Percentiles rank a stretch among this genome's conserved stretches.
These are phyloP conservation scores for Onychostoma macrolepis DNA, from an alignment of 2,113 vertebrate species.

Conservation along the genomic window DNA sequence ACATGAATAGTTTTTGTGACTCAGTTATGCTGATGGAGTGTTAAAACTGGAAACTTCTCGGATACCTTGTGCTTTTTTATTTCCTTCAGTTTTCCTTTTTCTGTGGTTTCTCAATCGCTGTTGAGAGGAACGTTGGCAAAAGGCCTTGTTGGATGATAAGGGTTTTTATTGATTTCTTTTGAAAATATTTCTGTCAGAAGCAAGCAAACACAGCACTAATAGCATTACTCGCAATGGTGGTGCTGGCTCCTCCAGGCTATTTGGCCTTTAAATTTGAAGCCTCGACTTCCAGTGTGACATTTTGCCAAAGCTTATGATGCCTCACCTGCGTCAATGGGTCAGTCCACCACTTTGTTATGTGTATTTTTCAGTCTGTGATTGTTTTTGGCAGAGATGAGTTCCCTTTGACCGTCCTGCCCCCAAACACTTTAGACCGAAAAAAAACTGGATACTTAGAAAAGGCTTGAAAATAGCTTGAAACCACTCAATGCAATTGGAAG, in stretches of 20 bases:
- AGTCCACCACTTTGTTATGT: background rate
- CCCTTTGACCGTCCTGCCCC: constrained; percentile 22
- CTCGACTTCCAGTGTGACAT: constrained; percentile 41
- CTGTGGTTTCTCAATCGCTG: constrained; percentile 56
- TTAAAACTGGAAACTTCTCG: constrained; percentile 17
- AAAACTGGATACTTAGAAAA: constrained; percentile 26
- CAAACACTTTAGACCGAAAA: background rate
- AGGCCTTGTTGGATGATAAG: constrained; percentile 51
- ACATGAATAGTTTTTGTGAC: background rate
- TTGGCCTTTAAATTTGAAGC: constrained; percentile 30
- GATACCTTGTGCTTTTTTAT: constrained; percentile 3
- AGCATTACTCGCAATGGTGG: constrained; percentile 28
- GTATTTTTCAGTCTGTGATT: constrained; percentile 13
- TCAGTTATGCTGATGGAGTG: background rate
- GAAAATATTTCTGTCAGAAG: constrained; percentile 59
- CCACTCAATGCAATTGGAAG: constrained; percentile 45
- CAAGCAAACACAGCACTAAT: constrained; percentile 54
- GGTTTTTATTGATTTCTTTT: constrained; percentile 57
- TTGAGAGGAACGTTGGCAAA: constrained; percentile 44
- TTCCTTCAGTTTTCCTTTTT: constrained; percentile 15
- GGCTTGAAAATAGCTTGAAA: background rate
- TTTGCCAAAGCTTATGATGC: constrained; percentile 33
- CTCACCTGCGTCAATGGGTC: constrained; percentile 16
- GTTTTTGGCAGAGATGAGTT: constrained; percentile 50
- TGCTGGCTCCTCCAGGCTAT: constrained; percentile 24